A percentile compares a stretch with the other conserved stretches of the same genome.
Conservation (phyloP, 2,888 invertebrate species). For the Cheilosia scutellata region DNA sequence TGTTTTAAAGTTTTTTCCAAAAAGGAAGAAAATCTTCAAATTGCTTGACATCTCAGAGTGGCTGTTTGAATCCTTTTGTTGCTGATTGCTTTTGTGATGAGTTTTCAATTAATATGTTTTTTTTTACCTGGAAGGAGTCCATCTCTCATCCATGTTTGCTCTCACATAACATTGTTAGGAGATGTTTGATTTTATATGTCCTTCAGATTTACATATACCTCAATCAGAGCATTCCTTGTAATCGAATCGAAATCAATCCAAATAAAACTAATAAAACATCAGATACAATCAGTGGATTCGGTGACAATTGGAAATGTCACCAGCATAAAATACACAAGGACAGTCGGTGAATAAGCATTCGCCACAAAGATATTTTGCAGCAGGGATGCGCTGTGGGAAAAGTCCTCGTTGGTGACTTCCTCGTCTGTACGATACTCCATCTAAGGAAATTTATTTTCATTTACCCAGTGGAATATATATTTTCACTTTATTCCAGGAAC, state of each 20-base stretch:
- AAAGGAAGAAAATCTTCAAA: constrained; percentile 2
- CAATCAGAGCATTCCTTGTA: neutral
- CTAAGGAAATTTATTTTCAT: constrained; percentile 39
- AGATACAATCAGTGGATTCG: constrained; percentile 7
- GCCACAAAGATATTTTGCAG: constrained; percentile 1
- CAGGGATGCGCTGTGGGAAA: neutral
- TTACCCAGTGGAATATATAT: constrained; percentile 26
- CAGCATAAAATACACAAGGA: constrained; percentile 18
- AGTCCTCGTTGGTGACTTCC: neutral
- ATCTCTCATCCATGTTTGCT: too few relatives aligned
- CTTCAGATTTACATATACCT: neutral
- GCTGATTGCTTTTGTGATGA: constrained; percentile 38
- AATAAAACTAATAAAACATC: neutral
- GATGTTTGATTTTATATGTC: neutral
- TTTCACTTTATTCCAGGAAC: constrained; percentile 22
- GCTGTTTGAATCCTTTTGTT: constrained; percentile 24
- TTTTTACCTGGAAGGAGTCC: too few relatives aligned
- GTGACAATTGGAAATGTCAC: constrained; percentile 43
- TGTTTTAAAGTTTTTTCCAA: neutral
- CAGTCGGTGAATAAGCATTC: neutral
- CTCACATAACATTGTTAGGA: neutral
- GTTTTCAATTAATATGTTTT: neutral
- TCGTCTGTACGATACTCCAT: neutral
- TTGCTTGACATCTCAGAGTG: constrained; percentile 35
- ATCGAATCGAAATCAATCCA: constrained; percentile 9